Conservation (phyloP, 2,113 vertebrate species). For the Chaenogobius annularis region DNA sequence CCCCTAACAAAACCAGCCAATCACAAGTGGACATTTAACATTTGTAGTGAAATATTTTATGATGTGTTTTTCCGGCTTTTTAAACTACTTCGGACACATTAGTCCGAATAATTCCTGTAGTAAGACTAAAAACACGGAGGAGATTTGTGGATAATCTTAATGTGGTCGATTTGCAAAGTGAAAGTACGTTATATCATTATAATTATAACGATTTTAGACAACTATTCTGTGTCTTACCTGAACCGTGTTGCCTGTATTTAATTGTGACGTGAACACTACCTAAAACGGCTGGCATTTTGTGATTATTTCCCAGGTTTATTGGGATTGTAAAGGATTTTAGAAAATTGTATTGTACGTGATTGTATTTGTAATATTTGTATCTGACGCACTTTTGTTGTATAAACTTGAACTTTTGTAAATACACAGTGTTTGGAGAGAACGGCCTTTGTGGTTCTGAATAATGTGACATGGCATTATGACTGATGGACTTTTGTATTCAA, state of each 20-base stretch:
- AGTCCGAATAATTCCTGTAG: not conserved
- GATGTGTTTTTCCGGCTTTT: not conserved
- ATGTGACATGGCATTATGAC: slow-evolving; percentile 3
- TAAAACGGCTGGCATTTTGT: slow-evolving; percentile 20
- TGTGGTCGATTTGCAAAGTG: too few species aligned
- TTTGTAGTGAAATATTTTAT: not conserved
- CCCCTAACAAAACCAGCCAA: slow-evolving; percentile 25
- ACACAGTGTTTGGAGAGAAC: slow-evolving; percentile 30
- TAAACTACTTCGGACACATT: not conserved
- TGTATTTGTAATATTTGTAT: slow-evolving; percentile 13
- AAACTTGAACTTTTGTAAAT: slow-evolving; percentile 71
- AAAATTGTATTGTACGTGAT: slow-evolving; percentile 24
- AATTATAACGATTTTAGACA: too few species aligned
- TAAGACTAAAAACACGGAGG: not conserved
- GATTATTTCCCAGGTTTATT: not conserved
- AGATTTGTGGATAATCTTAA: too few species aligned
- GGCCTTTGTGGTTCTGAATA: slow-evolving; percentile 13
- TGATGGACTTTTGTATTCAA: not conserved
- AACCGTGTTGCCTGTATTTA: not conserved
- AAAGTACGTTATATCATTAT: too few species aligned
- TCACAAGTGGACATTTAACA: not conserved
- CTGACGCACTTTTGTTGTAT: slow-evolving; percentile 71
- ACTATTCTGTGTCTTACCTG: too few species aligned
- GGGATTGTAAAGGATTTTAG: slow-evolving; percentile 24
- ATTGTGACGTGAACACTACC: slow-evolving; percentile 17